These are phyloP conservation scores for Tetramorium simillimum DNA, from an alignment of 1,140 invertebrate species.

Conservation along the genomic window DNA sequence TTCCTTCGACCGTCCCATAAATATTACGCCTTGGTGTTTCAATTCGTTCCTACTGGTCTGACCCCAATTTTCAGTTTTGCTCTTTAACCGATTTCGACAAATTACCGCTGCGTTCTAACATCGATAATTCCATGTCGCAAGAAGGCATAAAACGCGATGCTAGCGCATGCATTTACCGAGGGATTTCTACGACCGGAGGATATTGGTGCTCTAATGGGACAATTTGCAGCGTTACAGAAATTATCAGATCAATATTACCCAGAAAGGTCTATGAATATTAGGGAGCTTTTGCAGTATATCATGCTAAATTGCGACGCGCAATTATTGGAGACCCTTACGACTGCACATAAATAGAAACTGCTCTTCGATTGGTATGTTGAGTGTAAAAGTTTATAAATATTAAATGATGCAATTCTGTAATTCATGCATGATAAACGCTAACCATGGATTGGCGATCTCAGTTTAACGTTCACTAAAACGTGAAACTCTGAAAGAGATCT, in stretches of 20 bases:
- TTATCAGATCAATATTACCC: background rate
- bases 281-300: background rate
- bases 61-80: constrained; percentile 57
- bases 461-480: background rate
- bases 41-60: constrained; percentile 45
- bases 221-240: background rate
- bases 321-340: background rate
- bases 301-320: background rate
- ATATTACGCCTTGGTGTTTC: constrained; percentile 59
- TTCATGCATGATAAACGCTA: background rate
- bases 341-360: background rate
- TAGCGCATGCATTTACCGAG: background rate
- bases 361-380: background rate
- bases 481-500: background rate
- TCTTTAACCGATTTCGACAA: constrained; percentile 63
- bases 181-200: background rate
- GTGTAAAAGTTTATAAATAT: background rate
- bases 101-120: constrained; percentile 28
- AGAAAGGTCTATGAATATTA: background rate
- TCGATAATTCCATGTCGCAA: constrained; percentile 17
- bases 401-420: background rate
- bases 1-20: constrained; percentile 62
- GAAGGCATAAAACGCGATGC: constrained; percentile 18
- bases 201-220: constrained; percentile 7
- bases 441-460: background rate